Evolutionary conservation across 2,888 invertebrate species (phyloP).

Genomic region (Zhuqinia jingwanae): DNA sequence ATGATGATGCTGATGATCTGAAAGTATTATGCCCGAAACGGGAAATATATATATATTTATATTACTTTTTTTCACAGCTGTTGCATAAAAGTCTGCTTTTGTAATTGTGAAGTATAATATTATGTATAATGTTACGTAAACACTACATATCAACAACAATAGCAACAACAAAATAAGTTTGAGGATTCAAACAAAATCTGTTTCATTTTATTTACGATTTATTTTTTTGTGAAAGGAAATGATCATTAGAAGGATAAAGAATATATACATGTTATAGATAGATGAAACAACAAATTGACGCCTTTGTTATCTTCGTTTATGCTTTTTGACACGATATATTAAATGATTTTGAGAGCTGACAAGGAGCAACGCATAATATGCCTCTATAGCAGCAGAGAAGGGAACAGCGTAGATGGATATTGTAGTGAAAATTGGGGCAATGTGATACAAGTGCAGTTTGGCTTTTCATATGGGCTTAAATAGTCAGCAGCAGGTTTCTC

Average conservation of each 20-base stretch:
- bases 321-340: not conserved
- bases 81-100: not conserved
- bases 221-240: not conserved
- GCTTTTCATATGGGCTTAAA: no score
- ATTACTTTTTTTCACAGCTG: constrained; percentile 18
- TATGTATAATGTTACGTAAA: constrained; percentile 9
- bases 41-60: not conserved
- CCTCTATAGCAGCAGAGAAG: not conserved
- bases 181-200: not conserved
- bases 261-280: not conserved
- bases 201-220: constrained; percentile 3
- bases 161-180: not conserved
- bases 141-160: not conserved
- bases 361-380: not conserved
- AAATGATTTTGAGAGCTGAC: not conserved
- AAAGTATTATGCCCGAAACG: no score
- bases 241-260: constrained; percentile 5
- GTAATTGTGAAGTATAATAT: not conserved
- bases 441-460: not conserved
- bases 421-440: not conserved
- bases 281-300: not conserved
- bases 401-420: not conserved
- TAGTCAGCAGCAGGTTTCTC: no score
- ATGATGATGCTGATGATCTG: not conserved
- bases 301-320: not conserved